phyloP scores from a whole-genome alignment of 1,140 invertebrate genomes.

The Drosophila jambulina region DNA sequence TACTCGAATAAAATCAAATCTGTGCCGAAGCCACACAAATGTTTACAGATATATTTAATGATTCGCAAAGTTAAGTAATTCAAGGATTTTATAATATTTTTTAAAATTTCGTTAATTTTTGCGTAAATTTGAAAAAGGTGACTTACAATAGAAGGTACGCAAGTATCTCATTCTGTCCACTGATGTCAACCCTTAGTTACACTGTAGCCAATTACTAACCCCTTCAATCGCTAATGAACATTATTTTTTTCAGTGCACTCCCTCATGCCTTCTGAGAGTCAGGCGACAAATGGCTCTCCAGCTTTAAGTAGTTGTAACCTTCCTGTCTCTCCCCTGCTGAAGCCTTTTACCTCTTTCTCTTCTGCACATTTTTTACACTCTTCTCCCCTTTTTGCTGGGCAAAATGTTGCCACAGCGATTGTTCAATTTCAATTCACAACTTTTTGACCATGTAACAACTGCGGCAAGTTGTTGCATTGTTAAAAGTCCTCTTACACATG shows the following conservation, averaged over 20 bases:
- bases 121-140: no score
- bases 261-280: slow-evolving; percentile 1
- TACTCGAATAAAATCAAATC: no score
- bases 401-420: slow-evolving; percentile 40
- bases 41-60: no score
- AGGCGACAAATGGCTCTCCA: slow-evolving; percentile 34
- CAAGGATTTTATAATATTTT: no score
- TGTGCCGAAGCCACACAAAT: no score
- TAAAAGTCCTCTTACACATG: slow-evolving; percentile 59
- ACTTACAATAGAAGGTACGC: no score
- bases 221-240: background rate
- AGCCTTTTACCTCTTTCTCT: slow-evolving; percentile 2
- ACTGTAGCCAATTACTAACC: background rate
- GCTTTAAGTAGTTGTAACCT: slow-evolving; percentile 26
- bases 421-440: slow-evolving; percentile 77
- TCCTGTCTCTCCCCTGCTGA: background rate
- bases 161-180: no score
- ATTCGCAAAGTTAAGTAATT: no score
- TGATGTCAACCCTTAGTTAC: background rate
- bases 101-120: no score
- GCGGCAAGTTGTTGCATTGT: slow-evolving; percentile 76
- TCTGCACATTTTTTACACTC: background rate
- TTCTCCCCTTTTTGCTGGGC: background rate
- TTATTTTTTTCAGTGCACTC: slow-evolving; percentile 7
- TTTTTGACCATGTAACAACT: slow-evolving; percentile 70